These are phyloP conservation scores for Agapornis roseicollis DNA, from an alignment of 2,113 vertebrate genomes.

Conservation along the genomic window DNA sequence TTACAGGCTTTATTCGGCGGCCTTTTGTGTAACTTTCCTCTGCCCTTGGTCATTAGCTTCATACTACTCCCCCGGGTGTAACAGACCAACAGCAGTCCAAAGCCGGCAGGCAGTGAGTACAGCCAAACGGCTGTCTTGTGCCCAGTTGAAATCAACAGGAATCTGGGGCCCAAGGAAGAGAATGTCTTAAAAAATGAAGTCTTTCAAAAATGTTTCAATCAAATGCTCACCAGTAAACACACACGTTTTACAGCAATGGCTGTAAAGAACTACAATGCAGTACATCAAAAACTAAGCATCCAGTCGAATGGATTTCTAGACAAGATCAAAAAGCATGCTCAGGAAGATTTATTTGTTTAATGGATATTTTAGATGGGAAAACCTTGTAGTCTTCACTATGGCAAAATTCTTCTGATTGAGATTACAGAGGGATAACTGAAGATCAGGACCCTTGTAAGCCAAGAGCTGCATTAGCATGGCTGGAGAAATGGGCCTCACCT, in stretches of 20 bases:
- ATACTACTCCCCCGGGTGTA: neutral
- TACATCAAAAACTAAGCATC: neutral
- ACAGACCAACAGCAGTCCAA: neutral
- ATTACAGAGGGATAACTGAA: neutral
- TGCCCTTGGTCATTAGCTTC: constrained; percentile 35
- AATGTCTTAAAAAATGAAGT: neutral
- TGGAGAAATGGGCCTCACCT: neutral
- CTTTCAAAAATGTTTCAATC: neutral
- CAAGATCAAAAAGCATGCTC: neutral
- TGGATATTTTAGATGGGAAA: neutral
- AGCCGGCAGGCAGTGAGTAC: neutral
- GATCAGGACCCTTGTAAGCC: neutral
- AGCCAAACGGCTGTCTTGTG: neutral
- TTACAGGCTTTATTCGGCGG: constrained; percentile 31
- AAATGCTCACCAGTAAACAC: neutral
- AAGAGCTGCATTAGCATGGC: neutral
- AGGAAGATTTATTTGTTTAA: neutral
- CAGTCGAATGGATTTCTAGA: neutral
- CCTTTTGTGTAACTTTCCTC: constrained; percentile 34
- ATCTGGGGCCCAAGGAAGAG: neutral
- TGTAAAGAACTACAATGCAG: neutral
- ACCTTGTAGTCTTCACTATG: neutral
- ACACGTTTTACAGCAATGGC: neutral
- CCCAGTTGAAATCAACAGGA: neutral
- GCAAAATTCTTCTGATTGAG: neutral